Base-by-base conservation (phyloP, 2,888 invertebrate species). In the Lasioglossum zephyrum region DNA sequence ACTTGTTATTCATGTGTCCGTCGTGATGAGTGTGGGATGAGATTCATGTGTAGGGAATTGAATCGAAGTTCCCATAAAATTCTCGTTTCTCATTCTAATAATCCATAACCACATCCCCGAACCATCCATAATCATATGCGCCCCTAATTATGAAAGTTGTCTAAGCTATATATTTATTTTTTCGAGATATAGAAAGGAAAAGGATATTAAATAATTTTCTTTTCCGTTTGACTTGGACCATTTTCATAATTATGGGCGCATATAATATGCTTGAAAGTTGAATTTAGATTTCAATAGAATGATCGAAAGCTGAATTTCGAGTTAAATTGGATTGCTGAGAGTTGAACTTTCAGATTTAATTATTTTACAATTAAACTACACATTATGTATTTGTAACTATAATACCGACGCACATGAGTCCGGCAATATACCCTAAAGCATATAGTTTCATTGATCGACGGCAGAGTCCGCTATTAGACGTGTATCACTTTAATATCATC, bases 21-120 rank as follows among this genome's bases (percentile, higher is more conserved):
- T 88, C 88, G 85, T 89, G 90, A 92, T 84, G 88, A 88, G 90
- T 91, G 90, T 91, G 86, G 91, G 91, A 92, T 88, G 92, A 88
- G 87, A 86, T 87, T 88, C 86, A 73, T 73, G 73, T 31, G 18
- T 31, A 1, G 41, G 5, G 44, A 72, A 72, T 72, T 44, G 41
- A 44, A 72, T 44, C 70, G 41, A 44, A 6, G 41, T 72, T 44
- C 70, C 22, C n/a, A 39, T 36, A 36, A 39, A 69, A 69, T 36
- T 39, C 36, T 39, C 39, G n/a, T 36, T 11, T 22, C 22, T 69
- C 36, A 69, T 69, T 69, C 11, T 69, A 69, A 39, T 22, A 69
- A 69, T 69, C 36, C 9, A 22, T 69, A n/a, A 22, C 11, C 39
- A 22, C 22, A n/a, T 69, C 22, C 9, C 22, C 36, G 36, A 39